Base-by-base conservation (phyloP, 2,113 vertebrate species). In the Pomatostomus ruficeps region DNA sequence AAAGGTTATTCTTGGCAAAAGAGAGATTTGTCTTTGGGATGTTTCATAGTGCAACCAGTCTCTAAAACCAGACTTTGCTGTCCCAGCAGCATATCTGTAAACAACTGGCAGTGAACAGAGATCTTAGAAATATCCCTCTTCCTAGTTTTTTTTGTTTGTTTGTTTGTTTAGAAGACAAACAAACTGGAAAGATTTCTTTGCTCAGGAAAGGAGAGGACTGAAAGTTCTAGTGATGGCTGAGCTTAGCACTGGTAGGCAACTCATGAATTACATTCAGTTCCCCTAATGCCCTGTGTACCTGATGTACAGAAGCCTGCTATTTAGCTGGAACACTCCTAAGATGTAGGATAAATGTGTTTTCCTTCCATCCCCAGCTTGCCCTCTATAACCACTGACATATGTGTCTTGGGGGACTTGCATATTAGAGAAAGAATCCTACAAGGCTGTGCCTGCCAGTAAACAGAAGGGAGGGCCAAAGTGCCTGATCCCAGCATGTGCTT, bases 1-100 rank as follows among this genome's bases (percentile, higher is more conserved):
- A 88, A 66, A 77, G 72, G 87, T 96, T 95, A 88, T 96, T 97
- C 84, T 97, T 97, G 97, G 97, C 98, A 95, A 84, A 80, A 88
- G 1, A 49, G 58, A 45, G 22, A 82, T 51, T 71, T 31, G 40
- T 77, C 91, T 95, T 95, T 73, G 86, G 77, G 85, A 94, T 14
- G 8, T 84, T 94, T 95, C 94, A 96, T 63, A 82, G 95, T 84
- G 59, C 61, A 79, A 51, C 62, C 58, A 92, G 89, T 86, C 91
- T 93, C 78, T 92, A 58, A 97, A 62, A 18, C 48, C 80, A 54
- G 94, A 91, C 79, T 93, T 83, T 55, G 45, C 80, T 88, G 62
- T 94, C 52, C 78, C 35, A 81, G 91, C 35, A 93, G 62, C 78
- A 21, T 78, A 88, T 73, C 77, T 76, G 94, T 94, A 95, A 96